phyloP scores from a whole-genome alignment of 2,113 vertebrate species.

The Andinoacara biseriatus region DNA sequence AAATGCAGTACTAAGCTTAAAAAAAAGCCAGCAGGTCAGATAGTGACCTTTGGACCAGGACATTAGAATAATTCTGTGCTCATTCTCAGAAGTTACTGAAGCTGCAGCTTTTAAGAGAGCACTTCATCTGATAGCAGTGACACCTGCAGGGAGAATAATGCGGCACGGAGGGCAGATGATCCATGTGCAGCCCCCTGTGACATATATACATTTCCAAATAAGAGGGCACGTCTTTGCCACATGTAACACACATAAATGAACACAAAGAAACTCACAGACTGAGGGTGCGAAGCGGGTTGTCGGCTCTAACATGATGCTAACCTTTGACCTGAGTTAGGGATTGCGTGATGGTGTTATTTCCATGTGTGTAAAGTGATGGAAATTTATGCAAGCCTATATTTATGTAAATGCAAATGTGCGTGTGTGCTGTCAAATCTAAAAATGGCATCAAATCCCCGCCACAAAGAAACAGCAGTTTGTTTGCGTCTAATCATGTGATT shows the following conservation, averaged over 20 bases:
- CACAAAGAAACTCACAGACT: not conserved
- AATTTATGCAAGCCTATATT: not conserved
- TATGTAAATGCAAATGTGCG: not conserved
- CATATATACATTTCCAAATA: constrained; percentile 33
- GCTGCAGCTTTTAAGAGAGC: constrained; percentile 58
- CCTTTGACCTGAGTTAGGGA: constrained; percentile 37
- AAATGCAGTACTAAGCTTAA: not conserved
- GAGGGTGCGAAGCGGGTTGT: not conserved
- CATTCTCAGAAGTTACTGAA: constrained; percentile 52
- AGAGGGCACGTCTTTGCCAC: not conserved
- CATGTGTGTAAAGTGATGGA: constrained; percentile 12
- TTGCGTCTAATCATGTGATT: constrained; percentile 60
- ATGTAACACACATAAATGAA: not conserved
- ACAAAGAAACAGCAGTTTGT: constrained; percentile 39
- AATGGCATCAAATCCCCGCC: constrained; percentile 24
- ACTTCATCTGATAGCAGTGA: constrained; percentile 41
- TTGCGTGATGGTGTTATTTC: not conserved
- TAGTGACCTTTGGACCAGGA: constrained; percentile 50
- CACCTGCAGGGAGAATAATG: constrained; percentile 31
- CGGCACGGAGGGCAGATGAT: constrained; percentile 50
- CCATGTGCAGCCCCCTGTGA: constrained; percentile 37
- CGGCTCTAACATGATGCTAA: constrained; percentile 27
- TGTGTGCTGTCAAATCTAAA: constrained; percentile 18
- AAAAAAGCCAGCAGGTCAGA: not conserved
- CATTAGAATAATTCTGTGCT: constrained; percentile 60